Percentiles rank a stretch among this genome's conserved stretches.
Conservation (phyloP, 1,140 invertebrate genomes). For the Laodelphax striatellus region DNA sequence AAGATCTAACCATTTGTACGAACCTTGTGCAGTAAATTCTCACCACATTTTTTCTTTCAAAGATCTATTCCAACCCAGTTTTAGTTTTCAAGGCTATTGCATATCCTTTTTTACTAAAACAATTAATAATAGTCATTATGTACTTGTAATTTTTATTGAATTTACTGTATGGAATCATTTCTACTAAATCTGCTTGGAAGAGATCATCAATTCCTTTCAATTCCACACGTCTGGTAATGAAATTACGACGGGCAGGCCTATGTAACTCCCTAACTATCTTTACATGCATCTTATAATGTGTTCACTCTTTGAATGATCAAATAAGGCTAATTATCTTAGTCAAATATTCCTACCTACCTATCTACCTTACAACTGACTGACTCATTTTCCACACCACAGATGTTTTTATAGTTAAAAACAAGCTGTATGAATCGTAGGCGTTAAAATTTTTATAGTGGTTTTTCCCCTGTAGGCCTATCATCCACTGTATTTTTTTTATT, state of each 20-base stretch:
- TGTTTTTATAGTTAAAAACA: too few species aligned
- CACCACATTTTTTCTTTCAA: conserved; percentile 34
- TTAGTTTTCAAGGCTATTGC: conserved; percentile 35
- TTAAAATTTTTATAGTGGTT: too few species aligned
- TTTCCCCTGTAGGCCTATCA: too few species aligned
- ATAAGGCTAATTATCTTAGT: too few species aligned
- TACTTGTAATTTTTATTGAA: conserved; percentile 33
- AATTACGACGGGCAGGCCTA: conserved; percentile 18
- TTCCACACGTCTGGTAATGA: conserved; percentile 8
- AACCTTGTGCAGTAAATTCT: conserved; percentile 25
- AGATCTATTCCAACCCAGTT: conserved; percentile 34
- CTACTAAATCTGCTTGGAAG: conserved; percentile 20
- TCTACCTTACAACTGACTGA: too few species aligned
- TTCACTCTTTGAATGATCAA: too few species aligned
- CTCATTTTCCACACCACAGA: too few species aligned
- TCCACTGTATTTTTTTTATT: too few species aligned
- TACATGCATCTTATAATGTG: too few species aligned
- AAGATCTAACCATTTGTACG: conserved; percentile 24
- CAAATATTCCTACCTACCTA: too few species aligned
- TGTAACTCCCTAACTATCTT: conserved; percentile 17
- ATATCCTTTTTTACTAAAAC: conserved; percentile 35
- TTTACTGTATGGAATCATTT: conserved; percentile 26
- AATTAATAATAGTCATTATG: conserved; percentile 35
- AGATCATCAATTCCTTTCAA: conserved; percentile 17
- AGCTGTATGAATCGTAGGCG: too few species aligned